Conservation (phyloP, 2,113 vertebrate species). For the Tachycineta bicolor region DNA sequence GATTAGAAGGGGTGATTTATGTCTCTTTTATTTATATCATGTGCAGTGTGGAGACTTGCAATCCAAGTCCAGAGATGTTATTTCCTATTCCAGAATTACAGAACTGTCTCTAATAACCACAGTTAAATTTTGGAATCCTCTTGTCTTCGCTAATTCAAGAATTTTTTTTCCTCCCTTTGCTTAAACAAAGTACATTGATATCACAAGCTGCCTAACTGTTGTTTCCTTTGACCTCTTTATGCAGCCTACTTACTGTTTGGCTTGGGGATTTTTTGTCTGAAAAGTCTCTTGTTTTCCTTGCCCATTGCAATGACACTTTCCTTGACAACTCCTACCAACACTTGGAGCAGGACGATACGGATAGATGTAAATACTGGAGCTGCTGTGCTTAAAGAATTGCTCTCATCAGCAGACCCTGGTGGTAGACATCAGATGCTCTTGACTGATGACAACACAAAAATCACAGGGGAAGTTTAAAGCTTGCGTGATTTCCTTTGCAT, state of each 20-base stretch:
- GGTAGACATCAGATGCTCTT: neutral
- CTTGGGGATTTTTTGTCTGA: neutral
- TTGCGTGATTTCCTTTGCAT: neutral
- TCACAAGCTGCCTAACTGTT: neutral
- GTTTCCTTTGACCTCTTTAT: neutral
- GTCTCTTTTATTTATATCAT: slow-evolving; percentile 43
- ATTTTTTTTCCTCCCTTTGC: neutral
- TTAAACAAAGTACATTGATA: neutral
- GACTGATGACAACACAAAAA: neutral
- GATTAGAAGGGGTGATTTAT: slow-evolving; percentile 38
- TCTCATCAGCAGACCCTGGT: neutral
- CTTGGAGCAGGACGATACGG: neutral
- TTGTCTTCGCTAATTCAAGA: neutral
- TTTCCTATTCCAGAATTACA: neutral
- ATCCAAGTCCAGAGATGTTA: neutral
- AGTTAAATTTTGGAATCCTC: neutral
- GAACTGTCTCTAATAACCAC: neutral
- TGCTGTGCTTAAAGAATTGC: neutral
- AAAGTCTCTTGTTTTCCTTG: neutral
- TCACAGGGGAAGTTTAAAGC: neutral
- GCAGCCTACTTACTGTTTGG: neutral
- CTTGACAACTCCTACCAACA: neutral
- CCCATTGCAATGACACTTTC: neutral
- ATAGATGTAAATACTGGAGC: neutral
- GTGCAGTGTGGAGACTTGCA: neutral